Evolutionary conservation across 2,888 invertebrate species (phyloP).

Genomic region (Ophion ellenae): DNA sequence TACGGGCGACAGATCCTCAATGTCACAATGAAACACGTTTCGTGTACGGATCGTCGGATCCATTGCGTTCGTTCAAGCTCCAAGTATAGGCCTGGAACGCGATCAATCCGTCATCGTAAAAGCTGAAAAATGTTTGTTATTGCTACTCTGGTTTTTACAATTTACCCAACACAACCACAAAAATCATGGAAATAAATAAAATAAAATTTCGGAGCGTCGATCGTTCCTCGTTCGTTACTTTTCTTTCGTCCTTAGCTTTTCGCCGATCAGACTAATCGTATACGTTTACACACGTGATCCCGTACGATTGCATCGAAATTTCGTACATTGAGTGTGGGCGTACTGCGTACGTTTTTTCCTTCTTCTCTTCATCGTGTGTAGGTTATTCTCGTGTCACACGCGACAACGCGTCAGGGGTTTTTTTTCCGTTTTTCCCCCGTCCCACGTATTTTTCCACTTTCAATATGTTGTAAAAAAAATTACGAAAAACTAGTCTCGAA

Average conservation of each 20-base stretch:
- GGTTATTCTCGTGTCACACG: constrained; percentile 57
- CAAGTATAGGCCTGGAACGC: not conserved
- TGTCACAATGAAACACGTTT: not conserved
- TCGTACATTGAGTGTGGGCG: constrained; percentile 34
- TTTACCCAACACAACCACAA: not conserved
- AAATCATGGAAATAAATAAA: not conserved
- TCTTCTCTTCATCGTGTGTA: constrained; percentile 29
- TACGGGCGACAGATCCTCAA: not conserved
- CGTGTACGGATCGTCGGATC: not conserved
- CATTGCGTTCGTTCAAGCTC: too few species aligned
- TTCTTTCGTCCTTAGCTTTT: constrained; percentile 1
- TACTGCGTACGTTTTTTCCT: constrained; percentile 33
- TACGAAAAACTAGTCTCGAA: not conserved
- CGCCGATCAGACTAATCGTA: constrained; percentile 1
- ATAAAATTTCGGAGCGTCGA: not conserved
- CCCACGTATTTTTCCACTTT: not conserved
- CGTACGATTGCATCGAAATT: constrained; percentile 52
- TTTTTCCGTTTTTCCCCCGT: not conserved
- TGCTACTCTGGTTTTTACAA: not conserved
- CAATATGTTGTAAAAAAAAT: not conserved
- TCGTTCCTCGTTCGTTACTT: not conserved
- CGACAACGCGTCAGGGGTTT: constrained; percentile 50
- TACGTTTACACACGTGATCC: constrained; percentile 49
- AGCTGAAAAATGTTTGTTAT: not conserved
- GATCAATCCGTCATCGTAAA: not conserved